Evolutionary conservation across 2,888 invertebrate genomes (phyloP).

Genomic region (Unio delphinus): DNA sequence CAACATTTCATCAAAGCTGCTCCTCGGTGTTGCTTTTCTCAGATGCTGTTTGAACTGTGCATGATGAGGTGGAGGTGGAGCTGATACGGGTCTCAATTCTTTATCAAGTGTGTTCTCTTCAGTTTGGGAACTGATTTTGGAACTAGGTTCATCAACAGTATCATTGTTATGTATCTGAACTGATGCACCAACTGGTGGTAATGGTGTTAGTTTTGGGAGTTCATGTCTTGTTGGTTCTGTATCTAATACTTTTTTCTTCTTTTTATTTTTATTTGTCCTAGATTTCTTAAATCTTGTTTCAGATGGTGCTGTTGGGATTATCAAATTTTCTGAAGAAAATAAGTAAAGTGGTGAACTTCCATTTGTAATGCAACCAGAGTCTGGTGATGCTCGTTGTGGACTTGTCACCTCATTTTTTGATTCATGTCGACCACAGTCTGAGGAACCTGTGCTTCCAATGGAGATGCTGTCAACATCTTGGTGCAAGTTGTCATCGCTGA

Average conservation of each 20-base stretch:
- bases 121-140: constrained; percentile 4
- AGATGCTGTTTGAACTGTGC: neutral
- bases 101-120: constrained; percentile 3
- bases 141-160: constrained; percentile 21
- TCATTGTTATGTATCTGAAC: constrained; percentile 1
- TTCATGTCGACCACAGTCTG: constrained; percentile 35
- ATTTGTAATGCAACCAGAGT: constrained; percentile 64
- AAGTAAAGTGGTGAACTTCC: constrained; percentile 44
- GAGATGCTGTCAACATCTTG: constrained; percentile 45
- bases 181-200: constrained; percentile 50
- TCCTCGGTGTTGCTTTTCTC: constrained; percentile 15
- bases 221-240: constrained; percentile 45
- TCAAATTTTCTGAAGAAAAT: too few relatives aligned
- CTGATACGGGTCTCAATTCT: neutral
- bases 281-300: constrained; percentile 25
- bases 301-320: neutral
- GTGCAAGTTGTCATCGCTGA: constrained; percentile 47
- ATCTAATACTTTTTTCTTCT: constrained; percentile 40
- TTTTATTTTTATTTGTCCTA: constrained; percentile 41
- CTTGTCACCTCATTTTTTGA: constrained; percentile 13
- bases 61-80: neutral
- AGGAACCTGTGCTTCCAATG: constrained; percentile 45
- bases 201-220: constrained; percentile 51
- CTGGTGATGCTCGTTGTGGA: constrained; percentile 39
- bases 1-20: constrained; percentile 65